Conservation (phyloP, 2,113 vertebrate species). For the Pelecanus crispus region DNA sequence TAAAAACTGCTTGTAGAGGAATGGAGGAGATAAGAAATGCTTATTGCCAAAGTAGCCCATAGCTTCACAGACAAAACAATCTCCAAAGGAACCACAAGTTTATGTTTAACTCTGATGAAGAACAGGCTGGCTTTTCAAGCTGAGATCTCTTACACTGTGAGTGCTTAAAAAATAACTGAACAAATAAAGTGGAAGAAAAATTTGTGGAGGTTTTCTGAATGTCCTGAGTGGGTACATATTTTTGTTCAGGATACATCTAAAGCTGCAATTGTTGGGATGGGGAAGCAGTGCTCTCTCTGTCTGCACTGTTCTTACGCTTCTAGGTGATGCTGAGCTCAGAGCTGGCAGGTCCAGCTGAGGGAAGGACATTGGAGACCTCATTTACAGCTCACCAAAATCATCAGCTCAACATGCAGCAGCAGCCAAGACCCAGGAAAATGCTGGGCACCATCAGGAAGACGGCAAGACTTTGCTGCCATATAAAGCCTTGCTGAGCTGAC, state of each 20-base stretch:
- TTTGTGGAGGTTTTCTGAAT: not conserved
- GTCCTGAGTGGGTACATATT: not conserved
- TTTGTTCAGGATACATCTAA: not conserved
- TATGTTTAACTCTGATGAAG: not conserved
- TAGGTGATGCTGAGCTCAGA: not conserved
- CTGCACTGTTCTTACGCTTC: accelerated
- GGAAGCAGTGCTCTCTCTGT: not conserved
- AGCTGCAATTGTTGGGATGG: not conserved
- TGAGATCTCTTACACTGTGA: not conserved
- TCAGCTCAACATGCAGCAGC: not conserved
- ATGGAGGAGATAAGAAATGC: not conserved
- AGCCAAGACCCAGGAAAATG: not conserved
- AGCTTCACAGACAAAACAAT: not conserved
- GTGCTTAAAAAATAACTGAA: not conserved
- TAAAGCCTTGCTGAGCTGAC: not conserved
- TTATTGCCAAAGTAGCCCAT: not conserved
- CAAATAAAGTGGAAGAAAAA: not conserved
- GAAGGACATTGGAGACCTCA: not conserved
- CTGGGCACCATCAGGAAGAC: not conserved
- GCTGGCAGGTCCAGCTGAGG: not conserved
- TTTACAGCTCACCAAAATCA: not conserved
- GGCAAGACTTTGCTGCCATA: not conserved
- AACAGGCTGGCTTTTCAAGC: not conserved
- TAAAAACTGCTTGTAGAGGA: not conserved
- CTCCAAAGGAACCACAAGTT: not conserved